Evolutionary conservation across 2,888 invertebrate species (phyloP).

Genomic region (Macrosoma leucophasiata): DNA sequence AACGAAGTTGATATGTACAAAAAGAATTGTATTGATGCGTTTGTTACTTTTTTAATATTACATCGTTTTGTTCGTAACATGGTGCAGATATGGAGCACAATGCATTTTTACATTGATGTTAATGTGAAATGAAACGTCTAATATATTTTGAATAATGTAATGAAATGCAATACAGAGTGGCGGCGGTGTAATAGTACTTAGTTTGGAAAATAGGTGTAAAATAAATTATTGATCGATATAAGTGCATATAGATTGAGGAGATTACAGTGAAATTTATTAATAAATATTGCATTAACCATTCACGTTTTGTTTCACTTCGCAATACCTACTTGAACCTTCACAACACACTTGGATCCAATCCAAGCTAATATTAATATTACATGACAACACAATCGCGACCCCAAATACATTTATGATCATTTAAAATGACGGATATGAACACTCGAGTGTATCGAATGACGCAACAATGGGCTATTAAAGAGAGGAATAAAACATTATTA

Average conservation of each 20-base stretch:
- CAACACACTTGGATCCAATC: too few species aligned
- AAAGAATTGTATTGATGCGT: conserved; percentile 15
- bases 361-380: too few species aligned
- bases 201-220: conserved; percentile 60
- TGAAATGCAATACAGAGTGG: conserved; percentile 64
- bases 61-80: too few species aligned
- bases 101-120: conserved; percentile 23
- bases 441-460: conserved; percentile 46
- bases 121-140: conserved; percentile 31
- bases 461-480: conserved; percentile 47
- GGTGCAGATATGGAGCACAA: too few species aligned
- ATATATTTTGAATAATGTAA: conserved; percentile 56
- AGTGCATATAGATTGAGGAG: conserved; percentile 69
- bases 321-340: too few species aligned
- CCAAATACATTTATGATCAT: conserved; percentile 36
- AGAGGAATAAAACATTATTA: conserved; percentile 46
- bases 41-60: too few species aligned
- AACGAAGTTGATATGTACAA: conserved; percentile 34
- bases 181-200: conserved; percentile 48
- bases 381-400: conserved; percentile 21
- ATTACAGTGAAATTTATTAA: conserved; percentile 73
- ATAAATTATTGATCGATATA: conserved; percentile 70
- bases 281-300: conserved; percentile 74
- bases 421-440: conserved; percentile 41
- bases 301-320: conserved; percentile 24